Evolutionary conservation across 2,113 vertebrate genomes (phyloP), one percentile per base, ranked within the genome.

Genomic region (Corythaixoides concolor): DNA sequence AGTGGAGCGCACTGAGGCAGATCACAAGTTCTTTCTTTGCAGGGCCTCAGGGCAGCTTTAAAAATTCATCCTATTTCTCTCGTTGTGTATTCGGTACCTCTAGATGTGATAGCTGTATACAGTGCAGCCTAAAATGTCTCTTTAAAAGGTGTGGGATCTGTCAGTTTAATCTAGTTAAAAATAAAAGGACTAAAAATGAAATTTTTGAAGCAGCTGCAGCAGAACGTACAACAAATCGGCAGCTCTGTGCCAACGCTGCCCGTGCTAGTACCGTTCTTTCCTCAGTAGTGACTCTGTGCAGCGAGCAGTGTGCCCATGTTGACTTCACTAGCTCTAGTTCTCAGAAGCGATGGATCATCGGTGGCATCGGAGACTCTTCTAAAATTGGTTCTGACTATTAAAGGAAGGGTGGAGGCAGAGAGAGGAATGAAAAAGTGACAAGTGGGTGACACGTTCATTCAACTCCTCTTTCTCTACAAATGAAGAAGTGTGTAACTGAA

Each of bases 371-470:
- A 76, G 66, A n/a, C 41, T 85, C 64, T 69, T 83, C 91, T 91
- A 94, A 96, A 96, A 93, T 91, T 90, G 91, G 74, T 83, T 74
- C 82, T 80, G 74, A 80, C 88, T 96, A 96, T 96, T 94, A 91
- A 93, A 91, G 78, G 85, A 93, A 94, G 78, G 67, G 74, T 50
- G 7, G 6, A 73, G 45, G 72, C 63, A 94, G 78, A 69, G 69
- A 76, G 67, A 86, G 74, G 78, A 90, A 94, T 73, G 70, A 91
- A 82, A 53, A 89, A 90, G 39, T 85, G 93, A 91, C 70, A 85
- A 83, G 41, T 30, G 43, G 67, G 28, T 95, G 88, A 93, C 55
- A 43, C 7, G 21, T 90, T 96, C 91, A 90, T 95, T 96, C 95
- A 97, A 63, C 62, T 93, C 55, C 50, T 89, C 88, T 94, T 94